Evolutionary conservation across 2,888 invertebrate genomes (phyloP), one percentile per base, ranked within the genome.

Genomic region (Hedya salicella): DNA sequence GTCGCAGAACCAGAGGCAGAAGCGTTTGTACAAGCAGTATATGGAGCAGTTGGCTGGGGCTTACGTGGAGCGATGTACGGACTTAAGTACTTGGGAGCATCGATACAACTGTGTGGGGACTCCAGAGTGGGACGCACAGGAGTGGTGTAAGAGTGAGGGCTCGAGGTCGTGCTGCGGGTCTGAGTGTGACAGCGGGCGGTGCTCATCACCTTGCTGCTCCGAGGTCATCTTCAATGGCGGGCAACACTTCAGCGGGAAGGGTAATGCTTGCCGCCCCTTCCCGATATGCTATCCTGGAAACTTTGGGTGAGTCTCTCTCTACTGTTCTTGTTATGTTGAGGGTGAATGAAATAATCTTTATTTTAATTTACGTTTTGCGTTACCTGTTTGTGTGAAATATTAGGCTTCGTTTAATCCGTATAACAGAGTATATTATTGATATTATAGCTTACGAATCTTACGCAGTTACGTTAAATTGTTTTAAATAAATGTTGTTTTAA

Each of bases 191-290:
- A 91, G 91, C 56, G 92, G 92, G 0, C 72, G 90, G 21, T 92
- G 89, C 69, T 91, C 92, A 4, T 92, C 92, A 0, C 90, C 92
- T 0, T 93, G 93, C 75, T 93, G 93, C 67, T 92, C 92, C 16
- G 93, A 93, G 71, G 91, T 91, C 72, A 93, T 93, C 73, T 92
- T 93, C 79, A 92, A 93, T 70, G 93, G 92, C 1, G 92, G 92
- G 1, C 87, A 90, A 72, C 92, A 92, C 71, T 87, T 88, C 68
- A 87, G 88, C 68, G 89, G 88, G 57, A 91, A 91, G 73, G 76
- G 80, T 70, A 89, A 89, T 65, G 79, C 79, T 1, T 91, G 90
- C 72, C 81, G 80, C 13, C 81, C 81, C 17, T 73, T 78, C 44
- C 83, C 87, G 50, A 68, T 88, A 21, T 92, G 92, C 75, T 89